These are phyloP conservation scores for Semaprochilodus insignis DNA, from an alignment of 2,797 vertebrate genomes.

Conservation along the genomic window DNA sequence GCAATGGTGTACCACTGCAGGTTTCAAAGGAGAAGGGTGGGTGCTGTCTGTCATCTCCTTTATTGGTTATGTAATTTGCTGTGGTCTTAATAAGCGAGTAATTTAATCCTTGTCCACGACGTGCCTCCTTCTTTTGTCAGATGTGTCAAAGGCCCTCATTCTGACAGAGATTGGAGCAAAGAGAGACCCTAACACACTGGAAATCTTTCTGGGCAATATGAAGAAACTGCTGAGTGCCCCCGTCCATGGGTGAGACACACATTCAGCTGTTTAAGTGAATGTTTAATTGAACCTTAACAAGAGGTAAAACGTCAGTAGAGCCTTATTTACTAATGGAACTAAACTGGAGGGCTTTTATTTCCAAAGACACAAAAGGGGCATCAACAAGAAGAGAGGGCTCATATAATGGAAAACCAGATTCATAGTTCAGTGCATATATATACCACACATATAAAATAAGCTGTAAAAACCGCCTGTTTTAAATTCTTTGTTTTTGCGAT, in stretches of 20 bases:
- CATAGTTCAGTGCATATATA: too few species aligned
- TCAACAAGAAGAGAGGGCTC: neutral
- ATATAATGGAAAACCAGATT: too few species aligned
- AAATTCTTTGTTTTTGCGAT: too few species aligned
- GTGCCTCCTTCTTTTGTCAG: slow-evolving; percentile 60
- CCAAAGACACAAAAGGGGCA: neutral
- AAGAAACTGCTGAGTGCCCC: slow-evolving; percentile 81
- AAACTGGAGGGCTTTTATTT: neutral
- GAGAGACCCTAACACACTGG: slow-evolving; percentile 84
- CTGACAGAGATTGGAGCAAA: slow-evolving; percentile 88
- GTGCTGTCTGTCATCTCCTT: slow-evolving; percentile 24
- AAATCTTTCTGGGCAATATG: slow-evolving; percentile 86
- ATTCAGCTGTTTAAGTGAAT: neutral
- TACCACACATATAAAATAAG: too few species aligned
- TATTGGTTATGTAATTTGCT: neutral
- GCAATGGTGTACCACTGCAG: slow-evolving; percentile 83
- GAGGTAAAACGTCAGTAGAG: neutral
- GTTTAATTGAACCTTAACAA: neutral
- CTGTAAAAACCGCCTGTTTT: too few species aligned
- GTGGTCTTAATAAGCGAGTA: neutral
- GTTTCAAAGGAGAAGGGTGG: slow-evolving; percentile 86
- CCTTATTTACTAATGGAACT: neutral
- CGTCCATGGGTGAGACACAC: slow-evolving; percentile 81
- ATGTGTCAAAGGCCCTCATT: slow-evolving; percentile 86
- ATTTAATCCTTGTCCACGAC: neutral